phyloP scores from a whole-genome alignment of 1,140 invertebrate genomes.

The Neodiprion fabricii region DNA sequence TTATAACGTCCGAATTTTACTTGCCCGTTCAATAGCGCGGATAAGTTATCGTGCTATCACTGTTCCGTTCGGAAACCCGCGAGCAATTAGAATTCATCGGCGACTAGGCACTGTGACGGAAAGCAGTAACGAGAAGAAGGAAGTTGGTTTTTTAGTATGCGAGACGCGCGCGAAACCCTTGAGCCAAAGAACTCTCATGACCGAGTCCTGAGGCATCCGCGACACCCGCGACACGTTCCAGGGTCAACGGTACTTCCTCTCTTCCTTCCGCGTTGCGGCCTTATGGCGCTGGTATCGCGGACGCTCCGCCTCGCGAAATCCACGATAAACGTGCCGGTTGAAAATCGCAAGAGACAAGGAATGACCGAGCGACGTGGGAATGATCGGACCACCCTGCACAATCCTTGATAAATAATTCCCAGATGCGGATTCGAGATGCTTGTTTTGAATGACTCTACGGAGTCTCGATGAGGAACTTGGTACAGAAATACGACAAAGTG shows the following conservation, averaged over 20 bases:
- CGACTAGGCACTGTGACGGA: slow-evolving; percentile 9
- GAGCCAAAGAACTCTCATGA: slow-evolving; percentile 31
- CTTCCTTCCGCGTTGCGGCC: slow-evolving; percentile 40
- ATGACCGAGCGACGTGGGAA: no score
- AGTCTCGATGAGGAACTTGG: no score
- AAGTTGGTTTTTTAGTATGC: slow-evolving; percentile 32
- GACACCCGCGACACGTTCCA: slow-evolving; percentile 29
- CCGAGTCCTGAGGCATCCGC: slow-evolving; percentile 27
- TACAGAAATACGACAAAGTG: no score
- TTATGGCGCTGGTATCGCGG: background rate
- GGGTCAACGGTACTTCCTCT: slow-evolving; percentile 44
- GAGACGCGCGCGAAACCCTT: slow-evolving; percentile 16
- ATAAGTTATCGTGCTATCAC: no score
- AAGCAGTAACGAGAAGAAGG: slow-evolving; percentile 25
- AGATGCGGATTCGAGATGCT: no score
- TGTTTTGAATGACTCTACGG: no score
- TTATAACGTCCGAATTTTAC: no score
- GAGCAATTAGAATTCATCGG: slow-evolving; percentile 30
- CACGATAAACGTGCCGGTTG: no score
- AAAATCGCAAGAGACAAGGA: no score
- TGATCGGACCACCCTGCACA: no score
- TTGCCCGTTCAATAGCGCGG: no score
- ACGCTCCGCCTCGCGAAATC: background rate
- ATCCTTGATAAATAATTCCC: no score
- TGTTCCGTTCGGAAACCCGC: background rate